Evolutionary conservation across 35 echinoderm and acorn worm genomes (phyloP), one percentile per base, ranked within the genome.

Genomic region (Lytechinus pictus): DNA sequence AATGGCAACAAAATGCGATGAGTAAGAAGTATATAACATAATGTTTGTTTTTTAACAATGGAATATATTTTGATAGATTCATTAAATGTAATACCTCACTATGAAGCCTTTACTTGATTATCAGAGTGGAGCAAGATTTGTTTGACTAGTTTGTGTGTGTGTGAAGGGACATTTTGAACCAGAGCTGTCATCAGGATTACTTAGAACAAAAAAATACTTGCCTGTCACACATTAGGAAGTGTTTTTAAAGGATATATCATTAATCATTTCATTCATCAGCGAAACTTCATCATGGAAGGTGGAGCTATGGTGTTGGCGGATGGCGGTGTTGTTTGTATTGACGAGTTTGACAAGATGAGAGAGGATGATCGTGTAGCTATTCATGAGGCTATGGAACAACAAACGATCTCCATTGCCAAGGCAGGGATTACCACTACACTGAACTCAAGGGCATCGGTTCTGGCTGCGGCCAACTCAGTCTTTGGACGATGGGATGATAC

Each of bases 301-400:
- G 97, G 98, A 14, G 98, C 98, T 33, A 99, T 99, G 98, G 98
- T 99, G 28, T 88, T 99, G 24, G 98, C 98, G 8, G 98, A 99
- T 89, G 98, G 98, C 13, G 98, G 98, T 89, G 98, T 99, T 4
- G 98, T 99, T 4, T 99, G 98, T 94, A 98, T 98, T 16, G 97
- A 98, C 56, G 98, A 99, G 61, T 99, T 99, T 95, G 98, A 99
- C 61, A 99, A 99, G 94, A 99, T 99, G 98, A 96, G 98, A n/a
- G 97, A 99, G 91, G 98, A 99, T 57, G 97, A 98, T 87, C 96
- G 97, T 71, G 97, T 98, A 6, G 97, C 98, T 19, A 99, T 99
- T 51, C 98, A 99, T 54, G 98, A 99, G 86, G 97, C 98, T 56
- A 98, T 98, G 98, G 97, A 99, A 90, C 98, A 99, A 54, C 98